Evolutionary conservation across 2,797 vertebrate genomes (phyloP).

Genomic region (Anabas testudineus): DNA sequence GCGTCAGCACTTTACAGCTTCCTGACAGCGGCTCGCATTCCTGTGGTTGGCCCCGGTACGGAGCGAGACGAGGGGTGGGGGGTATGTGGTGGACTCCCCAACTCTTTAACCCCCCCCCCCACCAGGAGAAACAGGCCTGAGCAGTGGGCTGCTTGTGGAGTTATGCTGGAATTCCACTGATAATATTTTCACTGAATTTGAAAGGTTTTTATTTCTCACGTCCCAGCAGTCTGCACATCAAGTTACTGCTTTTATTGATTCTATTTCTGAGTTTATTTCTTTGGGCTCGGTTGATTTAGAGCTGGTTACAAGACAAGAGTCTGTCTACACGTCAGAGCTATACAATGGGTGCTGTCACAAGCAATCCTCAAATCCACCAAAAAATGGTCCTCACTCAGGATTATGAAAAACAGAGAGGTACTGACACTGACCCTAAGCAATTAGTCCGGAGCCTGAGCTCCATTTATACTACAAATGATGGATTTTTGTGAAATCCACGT

Average conservation of each 20-base stretch:
- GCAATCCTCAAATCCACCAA: constrained; percentile 53
- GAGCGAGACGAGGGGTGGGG: constrained; percentile 13
- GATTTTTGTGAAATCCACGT: constrained; percentile 19
- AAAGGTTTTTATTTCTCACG: constrained; percentile 59
- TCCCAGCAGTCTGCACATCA: constrained; percentile 60
- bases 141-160: constrained; percentile 50
- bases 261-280: constrained; percentile 69
- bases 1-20: constrained; percentile 84
- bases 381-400: constrained; percentile 43
- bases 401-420: constrained; percentile 41
- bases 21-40: constrained; percentile 82
- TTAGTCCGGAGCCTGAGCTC: constrained; percentile 9
- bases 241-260: constrained; percentile 64
- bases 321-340: constrained; percentile 35
- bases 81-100: constrained; percentile 31
- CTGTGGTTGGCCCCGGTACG: constrained; percentile 68
- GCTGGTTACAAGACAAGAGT: constrained; percentile 26
- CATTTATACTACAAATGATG: constrained; percentile 23
- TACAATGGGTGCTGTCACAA: constrained; percentile 55
- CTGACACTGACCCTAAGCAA: constrained; percentile 27
- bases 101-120: constrained; percentile 49
- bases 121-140: constrained; percentile 65
- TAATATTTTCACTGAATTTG: constrained; percentile 78
- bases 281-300: constrained; percentile 22
- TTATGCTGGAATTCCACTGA: constrained; percentile 76